Evolutionary conservation across 2,113 vertebrate genomes (phyloP).

Genomic region (Sinocyclocheilus grahami): DNA sequence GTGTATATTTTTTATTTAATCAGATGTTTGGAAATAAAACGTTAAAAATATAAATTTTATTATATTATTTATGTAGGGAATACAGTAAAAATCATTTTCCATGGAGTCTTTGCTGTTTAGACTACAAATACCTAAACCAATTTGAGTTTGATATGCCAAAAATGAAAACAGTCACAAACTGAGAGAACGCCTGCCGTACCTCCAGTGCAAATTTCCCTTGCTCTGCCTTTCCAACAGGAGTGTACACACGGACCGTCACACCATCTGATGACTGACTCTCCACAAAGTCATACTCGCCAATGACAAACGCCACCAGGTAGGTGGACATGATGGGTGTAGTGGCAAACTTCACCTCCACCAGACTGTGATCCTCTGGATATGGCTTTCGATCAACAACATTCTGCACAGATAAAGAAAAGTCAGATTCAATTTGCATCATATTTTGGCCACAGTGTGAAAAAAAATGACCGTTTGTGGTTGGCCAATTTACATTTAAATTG

Average conservation of each 20-base stretch:
- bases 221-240: slow-evolving; percentile 92
- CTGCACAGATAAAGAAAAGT: slow-evolving; percentile 65
- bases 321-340: slow-evolving; percentile 96
- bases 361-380: slow-evolving; percentile 87
- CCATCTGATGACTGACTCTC: slow-evolving; percentile 93
- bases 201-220: slow-evolving; percentile 98
- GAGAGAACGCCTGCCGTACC: slow-evolving; percentile 73
- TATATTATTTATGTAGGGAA: not conserved
- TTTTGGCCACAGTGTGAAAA: slow-evolving; percentile 38
- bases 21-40: not conserved
- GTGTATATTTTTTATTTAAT: not conserved
- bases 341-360: slow-evolving; percentile 94
- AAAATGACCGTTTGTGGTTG: not conserved
- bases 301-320: slow-evolving; percentile 96
- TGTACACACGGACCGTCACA: slow-evolving; percentile 91
- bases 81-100: not conserved
- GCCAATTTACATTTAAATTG: not conserved
- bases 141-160: not conserved
- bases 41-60: not conserved
- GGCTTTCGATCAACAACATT: slow-evolving; percentile 91
- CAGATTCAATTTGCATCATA: not conserved
- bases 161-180: not conserved
- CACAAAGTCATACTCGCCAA: slow-evolving; percentile 96
- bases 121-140: not conserved
- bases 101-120: not conserved